Percentiles rank a stretch among this genome's conserved stretches.
phyloP scores from a whole-genome alignment of 2,888 invertebrate species.

The Tipula helvola region DNA sequence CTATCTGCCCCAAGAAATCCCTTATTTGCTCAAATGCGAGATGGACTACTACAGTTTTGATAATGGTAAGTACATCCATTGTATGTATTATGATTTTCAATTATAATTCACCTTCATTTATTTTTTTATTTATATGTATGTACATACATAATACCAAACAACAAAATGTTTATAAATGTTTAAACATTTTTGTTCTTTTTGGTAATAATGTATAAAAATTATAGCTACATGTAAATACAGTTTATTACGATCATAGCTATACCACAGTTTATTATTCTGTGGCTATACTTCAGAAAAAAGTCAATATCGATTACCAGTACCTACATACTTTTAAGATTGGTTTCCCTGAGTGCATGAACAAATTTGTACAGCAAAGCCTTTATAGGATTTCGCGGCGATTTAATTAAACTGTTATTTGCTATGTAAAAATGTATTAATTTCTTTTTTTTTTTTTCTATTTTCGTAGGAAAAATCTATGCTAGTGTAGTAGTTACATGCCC shows the following conservation, averaged over 20 bases:
- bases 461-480: constrained; percentile 39
- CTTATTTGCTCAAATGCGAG: constrained; percentile 55
- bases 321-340: background rate
- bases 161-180: no score
- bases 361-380: background rate
- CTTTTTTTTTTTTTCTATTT: constrained; percentile 6
- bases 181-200: no score
- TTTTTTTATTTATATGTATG: background rate
- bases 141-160: no score
- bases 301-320: no score
- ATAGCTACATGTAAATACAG: no score
- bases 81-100: no score
- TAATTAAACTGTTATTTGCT: background rate
- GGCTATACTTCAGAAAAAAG: background rate
- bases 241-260: background rate
- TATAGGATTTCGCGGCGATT: background rate
- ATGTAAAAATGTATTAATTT: background rate
- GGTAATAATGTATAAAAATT: no score
- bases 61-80: constrained; percentile 38
- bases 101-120: no score
- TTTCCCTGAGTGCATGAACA: background rate
- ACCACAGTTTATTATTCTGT: constrained; percentile 5
- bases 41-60: constrained; percentile 55
- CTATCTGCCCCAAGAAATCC: constrained; percentile 71
- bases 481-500: constrained; percentile 53